Evolutionary conservation across 2,888 invertebrate species (phyloP).

Genomic region (Cheilosia scutellata): DNA sequence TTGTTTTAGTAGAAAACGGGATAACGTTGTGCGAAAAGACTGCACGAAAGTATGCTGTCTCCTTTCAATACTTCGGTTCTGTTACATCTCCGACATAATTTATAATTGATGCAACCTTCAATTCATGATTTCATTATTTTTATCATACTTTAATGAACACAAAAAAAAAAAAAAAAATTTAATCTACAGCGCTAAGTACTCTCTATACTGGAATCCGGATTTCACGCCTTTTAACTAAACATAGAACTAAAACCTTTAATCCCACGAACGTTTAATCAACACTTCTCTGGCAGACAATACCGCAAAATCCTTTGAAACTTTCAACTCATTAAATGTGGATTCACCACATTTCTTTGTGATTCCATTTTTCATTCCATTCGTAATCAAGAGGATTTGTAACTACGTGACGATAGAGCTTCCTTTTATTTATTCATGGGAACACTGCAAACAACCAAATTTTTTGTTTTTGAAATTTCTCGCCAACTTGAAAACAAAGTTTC

Average conservation of each 20-base stretch:
- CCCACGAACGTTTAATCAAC: background rate
- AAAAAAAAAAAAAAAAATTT: background rate
- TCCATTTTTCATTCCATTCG: background rate
- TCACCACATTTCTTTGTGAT: background rate
- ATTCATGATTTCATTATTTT: no score
- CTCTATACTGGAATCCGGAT: background rate
- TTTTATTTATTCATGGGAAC: slow-evolving; percentile 12
- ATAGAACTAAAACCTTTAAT: background rate
- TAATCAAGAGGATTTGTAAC: slow-evolving; percentile 37
- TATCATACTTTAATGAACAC: no score
- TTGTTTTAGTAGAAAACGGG: no score
- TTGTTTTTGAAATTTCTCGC: no score
- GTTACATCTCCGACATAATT: no score
- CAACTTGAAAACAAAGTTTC: background rate
- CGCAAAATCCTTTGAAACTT: background rate
- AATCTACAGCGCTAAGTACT: background rate
- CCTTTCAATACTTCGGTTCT: no score
- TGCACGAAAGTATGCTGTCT: no score
- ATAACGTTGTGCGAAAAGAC: no score
- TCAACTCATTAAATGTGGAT: slow-evolving; percentile 28
- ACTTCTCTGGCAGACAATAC: background rate
- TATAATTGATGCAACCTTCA: no score
- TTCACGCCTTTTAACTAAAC: background rate
- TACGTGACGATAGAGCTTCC: background rate
- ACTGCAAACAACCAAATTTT: background rate